Evolutionary conservation across 2,888 invertebrate species (phyloP).

Genomic region (Drosophila subquinaria): DNA sequence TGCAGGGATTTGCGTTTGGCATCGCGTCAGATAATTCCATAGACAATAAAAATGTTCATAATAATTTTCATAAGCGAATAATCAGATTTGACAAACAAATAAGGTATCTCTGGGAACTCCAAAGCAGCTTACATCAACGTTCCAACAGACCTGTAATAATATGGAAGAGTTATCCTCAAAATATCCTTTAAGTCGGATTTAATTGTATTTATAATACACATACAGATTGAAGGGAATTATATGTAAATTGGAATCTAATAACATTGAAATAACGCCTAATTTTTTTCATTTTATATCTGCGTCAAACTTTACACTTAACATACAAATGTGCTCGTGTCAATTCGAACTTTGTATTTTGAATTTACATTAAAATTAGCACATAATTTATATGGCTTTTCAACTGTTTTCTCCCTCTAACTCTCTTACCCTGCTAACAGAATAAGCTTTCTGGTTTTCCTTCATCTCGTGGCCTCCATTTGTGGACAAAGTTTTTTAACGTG

Average conservation of each 20-base stretch:
- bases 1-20: constrained; percentile 30
- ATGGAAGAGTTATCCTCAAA: background rate
- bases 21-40: constrained; percentile 23
- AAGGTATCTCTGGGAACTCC: constrained; percentile 18
- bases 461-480: background rate
- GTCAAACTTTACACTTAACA: constrained; percentile 35
- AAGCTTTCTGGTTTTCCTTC: constrained; percentile 28
- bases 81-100: constrained; percentile 33
- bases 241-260: constrained; percentile 7
- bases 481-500: constrained; percentile 38
- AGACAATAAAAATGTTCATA: constrained; percentile 15
- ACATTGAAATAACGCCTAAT: background rate
- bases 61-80: constrained; percentile 18
- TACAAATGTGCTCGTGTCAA: constrained; percentile 41
- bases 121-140: constrained; percentile 2
- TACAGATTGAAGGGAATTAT: background rate
- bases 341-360: constrained; percentile 69
- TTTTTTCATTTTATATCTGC: background rate
- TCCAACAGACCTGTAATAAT: too few species aligned
- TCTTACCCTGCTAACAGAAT: constrained; percentile 32
- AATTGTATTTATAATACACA: background rate
- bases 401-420: constrained; percentile 9
- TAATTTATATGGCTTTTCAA: constrained; percentile 33
- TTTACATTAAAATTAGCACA: constrained; percentile 67
- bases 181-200: background rate